Evolutionary conservation across 2,888 invertebrate species (phyloP).

Genomic region (Encarsia formosa): DNA sequence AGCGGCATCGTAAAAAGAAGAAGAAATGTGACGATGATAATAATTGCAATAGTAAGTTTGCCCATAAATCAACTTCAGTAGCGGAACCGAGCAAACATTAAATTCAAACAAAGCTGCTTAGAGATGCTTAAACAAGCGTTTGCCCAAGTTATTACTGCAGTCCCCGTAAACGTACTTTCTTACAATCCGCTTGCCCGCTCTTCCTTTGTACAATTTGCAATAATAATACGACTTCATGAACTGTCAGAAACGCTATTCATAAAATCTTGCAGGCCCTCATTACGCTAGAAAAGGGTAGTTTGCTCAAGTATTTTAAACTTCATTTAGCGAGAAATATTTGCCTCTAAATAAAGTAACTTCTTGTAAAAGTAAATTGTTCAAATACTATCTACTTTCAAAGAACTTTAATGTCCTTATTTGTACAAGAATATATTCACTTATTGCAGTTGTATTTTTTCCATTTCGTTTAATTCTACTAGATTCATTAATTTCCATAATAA

Average conservation of each 20-base stretch:
- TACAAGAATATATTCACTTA: too few relatives aligned
- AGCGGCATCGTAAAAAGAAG: conserved; percentile 17
- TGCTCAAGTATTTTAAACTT: conserved; percentile 11
- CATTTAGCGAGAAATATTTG: background rate
- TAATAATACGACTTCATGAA: conserved; percentile 14
- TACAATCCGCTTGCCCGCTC: background rate
- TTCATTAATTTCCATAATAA: too few relatives aligned
- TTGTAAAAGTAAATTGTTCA: too few relatives aligned
- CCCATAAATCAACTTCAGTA: conserved; percentile 14
- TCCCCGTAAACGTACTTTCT: conserved; percentile 2
- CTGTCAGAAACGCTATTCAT: conserved; percentile 11
- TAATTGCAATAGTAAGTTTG: conserved; percentile 21
- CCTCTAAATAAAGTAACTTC: too few relatives aligned
- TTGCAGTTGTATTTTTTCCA: too few relatives aligned
- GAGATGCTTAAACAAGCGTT: conserved; percentile 17
- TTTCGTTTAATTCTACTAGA: too few relatives aligned
- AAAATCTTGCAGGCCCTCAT: conserved; percentile 8
- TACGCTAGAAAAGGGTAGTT: conserved; percentile 15
- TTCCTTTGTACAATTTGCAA: conserved; percentile 10
- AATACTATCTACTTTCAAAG: too few relatives aligned
- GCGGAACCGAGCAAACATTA: conserved; percentile 12
- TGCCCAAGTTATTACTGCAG: conserved; percentile 13
- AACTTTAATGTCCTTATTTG: too few relatives aligned
- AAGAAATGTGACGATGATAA: conserved; percentile 21
- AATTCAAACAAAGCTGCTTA: conserved; percentile 19